Evolutionary conservation across 2,113 vertebrate genomes (phyloP).

Genomic region (Rattus rattus): DNA sequence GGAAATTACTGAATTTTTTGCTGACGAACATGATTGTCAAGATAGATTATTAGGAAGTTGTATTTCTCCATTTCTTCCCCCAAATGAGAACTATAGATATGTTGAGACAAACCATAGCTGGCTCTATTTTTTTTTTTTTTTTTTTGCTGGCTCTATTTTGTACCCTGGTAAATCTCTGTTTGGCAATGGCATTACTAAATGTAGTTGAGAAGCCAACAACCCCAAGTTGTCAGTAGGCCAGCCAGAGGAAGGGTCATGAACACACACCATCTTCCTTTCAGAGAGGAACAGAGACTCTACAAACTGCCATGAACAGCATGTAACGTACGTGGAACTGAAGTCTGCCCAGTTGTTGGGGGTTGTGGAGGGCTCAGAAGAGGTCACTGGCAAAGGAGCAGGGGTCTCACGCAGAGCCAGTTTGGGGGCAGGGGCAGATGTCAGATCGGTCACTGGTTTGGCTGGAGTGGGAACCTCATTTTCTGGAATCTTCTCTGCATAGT

Average conservation of each 20-base stretch:
- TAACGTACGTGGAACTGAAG: slow-evolving; percentile 97
- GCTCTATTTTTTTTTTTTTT: background rate
- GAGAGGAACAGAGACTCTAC: background rate
- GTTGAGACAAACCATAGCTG: background rate
- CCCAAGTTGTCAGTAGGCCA: too few relatives aligned
- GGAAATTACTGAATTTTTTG: slow-evolving; percentile 66
- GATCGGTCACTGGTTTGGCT: slow-evolving; percentile 84
- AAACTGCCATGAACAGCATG: background rate
- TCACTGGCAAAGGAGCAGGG: slow-evolving; percentile 74
- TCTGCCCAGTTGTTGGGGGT: slow-evolving; percentile 97
- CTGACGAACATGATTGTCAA: background rate
- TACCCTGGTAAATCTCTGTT: too few relatives aligned
- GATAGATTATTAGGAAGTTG: slow-evolving; percentile 18
- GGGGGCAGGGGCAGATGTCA: slow-evolving; percentile 78
- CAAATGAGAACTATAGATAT: slow-evolving; percentile 12
- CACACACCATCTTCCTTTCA: background rate
- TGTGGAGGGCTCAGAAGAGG: slow-evolving; percentile 85
- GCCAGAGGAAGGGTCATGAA: background rate
- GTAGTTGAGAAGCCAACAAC: background rate
- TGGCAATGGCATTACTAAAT: background rate
- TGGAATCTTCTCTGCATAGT: slow-evolving; percentile 96
- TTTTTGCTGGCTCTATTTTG: background rate
- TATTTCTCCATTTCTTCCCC: slow-evolving; percentile 21
- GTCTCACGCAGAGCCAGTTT: slow-evolving; percentile 87
- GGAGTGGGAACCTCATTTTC: slow-evolving; percentile 93